Evolutionary conservation across 2,888 invertebrate species (phyloP).

Genomic region (Rotaria magnacalcarata): DNA sequence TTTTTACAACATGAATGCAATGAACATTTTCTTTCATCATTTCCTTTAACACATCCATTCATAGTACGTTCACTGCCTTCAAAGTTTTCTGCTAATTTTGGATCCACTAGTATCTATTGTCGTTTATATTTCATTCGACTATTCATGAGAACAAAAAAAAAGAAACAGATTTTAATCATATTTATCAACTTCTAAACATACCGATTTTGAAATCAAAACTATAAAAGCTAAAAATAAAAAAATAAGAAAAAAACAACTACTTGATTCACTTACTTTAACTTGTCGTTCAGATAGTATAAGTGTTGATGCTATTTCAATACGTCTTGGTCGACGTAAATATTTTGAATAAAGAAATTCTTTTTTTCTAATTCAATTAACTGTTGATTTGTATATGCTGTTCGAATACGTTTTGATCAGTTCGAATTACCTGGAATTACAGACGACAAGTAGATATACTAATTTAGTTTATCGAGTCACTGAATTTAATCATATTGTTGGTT

Average conservation of each 20-base stretch:
- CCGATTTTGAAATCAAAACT: constrained; percentile 3
- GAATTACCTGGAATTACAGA: not conserved
- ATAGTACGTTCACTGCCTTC: not conserved
- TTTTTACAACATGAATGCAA: not conserved
- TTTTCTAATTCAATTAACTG: constrained; percentile 41
- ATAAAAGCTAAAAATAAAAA: not conserved
- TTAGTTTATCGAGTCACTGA: no score
- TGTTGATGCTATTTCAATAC: constrained; percentile 40
- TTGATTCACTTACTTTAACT: not conserved
- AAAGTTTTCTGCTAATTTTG: not conserved
- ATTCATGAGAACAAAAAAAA: not conserved
- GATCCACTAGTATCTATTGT: not conserved
- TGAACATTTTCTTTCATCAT: no score
- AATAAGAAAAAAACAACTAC: not conserved
- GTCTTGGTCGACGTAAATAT: constrained; percentile 40
- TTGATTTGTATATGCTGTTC: constrained; percentile 22
- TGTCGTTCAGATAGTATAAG: constrained; percentile 38
- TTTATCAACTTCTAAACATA: not conserved
- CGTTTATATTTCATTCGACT: not conserved
- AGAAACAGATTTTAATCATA: not conserved
- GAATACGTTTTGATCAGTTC: not conserved
- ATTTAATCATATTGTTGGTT: no score
- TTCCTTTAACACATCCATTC: no score
- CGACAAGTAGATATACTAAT: no score
- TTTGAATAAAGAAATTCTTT: constrained; percentile 43